Conservation (phyloP, 2,888 invertebrate genomes). For the Andrena bucephala region DNA sequence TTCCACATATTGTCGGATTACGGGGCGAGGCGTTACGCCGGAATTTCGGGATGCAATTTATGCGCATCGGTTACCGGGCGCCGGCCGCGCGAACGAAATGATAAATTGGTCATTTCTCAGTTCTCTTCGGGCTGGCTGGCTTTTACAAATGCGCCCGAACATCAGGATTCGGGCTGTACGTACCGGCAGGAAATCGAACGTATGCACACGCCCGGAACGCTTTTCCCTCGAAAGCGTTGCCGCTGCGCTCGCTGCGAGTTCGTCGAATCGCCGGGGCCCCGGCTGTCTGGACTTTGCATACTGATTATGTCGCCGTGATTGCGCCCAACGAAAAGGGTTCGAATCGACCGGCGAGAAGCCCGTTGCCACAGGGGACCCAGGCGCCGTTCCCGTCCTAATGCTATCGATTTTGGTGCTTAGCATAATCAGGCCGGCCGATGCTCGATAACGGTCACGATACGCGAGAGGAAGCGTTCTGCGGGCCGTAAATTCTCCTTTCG, state of each 20-base stretch:
- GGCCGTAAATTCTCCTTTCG: conserved; percentile 52
- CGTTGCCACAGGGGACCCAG: conserved; percentile 63
- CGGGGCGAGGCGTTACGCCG: conserved; percentile 60
- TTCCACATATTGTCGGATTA: conserved; percentile 62
- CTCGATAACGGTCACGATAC: conserved; percentile 72
- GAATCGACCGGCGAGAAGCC: conserved; percentile 70
- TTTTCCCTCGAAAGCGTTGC: conserved; percentile 55
- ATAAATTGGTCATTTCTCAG: conserved; percentile 70
- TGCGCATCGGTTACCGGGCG: conserved; percentile 76
- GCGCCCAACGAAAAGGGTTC: conserved; percentile 73
- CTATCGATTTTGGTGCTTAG: conserved; percentile 83
- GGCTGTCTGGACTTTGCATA: conserved; percentile 75
- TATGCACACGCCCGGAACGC: conserved; percentile 26
- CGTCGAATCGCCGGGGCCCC: conserved; percentile 58
- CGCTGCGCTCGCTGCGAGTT: conserved; percentile 59
- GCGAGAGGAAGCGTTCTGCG: conserved; percentile 51
- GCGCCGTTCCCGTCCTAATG: conserved; percentile 75
- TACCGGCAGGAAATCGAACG: conserved; percentile 50
- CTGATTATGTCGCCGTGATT: conserved; percentile 76
- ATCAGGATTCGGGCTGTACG: conserved; percentile 30
- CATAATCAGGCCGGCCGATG: conserved; percentile 80
- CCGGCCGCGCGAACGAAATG: conserved; percentile 60
- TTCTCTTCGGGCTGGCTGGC: conserved; percentile 31
- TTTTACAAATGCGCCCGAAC: conserved; percentile 54
- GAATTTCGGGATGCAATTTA: conserved; percentile 76